Evolutionary conservation across 2,113 vertebrate genomes (phyloP).

Genomic region (Pongo abelii): DNA sequence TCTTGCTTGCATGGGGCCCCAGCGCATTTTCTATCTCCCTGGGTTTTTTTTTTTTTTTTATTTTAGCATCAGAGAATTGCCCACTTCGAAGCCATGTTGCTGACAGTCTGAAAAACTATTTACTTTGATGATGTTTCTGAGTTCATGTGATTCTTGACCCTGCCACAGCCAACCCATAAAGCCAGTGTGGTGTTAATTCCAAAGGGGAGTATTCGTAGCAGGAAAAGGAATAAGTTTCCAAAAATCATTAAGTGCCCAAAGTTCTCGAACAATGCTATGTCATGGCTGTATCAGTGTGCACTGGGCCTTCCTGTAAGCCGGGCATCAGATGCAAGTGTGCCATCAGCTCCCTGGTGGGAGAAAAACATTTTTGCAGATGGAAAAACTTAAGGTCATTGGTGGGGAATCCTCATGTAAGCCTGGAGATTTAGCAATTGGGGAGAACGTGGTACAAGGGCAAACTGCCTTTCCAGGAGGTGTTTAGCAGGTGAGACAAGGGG

Average conservation of each 20-base stretch:
- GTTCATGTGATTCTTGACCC: background rate
- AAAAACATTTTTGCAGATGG: background rate
- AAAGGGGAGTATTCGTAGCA: background rate
- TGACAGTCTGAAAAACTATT: background rate
- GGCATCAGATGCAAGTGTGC: fast-evolving
- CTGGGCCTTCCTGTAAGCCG: background rate
- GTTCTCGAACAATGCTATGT: fast-evolving
- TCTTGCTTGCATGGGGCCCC: background rate
- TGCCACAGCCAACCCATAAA: background rate
- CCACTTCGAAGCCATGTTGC: background rate
- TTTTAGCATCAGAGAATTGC: background rate
- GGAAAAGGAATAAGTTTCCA: background rate
- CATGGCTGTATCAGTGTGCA: fast-evolving
- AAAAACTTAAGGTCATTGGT: background rate
- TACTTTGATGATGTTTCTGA: background rate
- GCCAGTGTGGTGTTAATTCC: fast-evolving
- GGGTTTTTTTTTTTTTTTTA: background rate
- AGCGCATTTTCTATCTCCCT: background rate
- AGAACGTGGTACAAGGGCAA: too few species aligned
- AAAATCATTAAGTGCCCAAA: background rate
- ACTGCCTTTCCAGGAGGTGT: background rate
- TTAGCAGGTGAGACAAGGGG: fast-evolving
- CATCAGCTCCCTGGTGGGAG: background rate
- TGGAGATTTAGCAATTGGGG: background rate
- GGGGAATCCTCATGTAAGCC: background rate